These are phyloP conservation scores for Oceanites oceanicus DNA, from an alignment of 2,113 vertebrate species.

Conservation along the genomic window DNA sequence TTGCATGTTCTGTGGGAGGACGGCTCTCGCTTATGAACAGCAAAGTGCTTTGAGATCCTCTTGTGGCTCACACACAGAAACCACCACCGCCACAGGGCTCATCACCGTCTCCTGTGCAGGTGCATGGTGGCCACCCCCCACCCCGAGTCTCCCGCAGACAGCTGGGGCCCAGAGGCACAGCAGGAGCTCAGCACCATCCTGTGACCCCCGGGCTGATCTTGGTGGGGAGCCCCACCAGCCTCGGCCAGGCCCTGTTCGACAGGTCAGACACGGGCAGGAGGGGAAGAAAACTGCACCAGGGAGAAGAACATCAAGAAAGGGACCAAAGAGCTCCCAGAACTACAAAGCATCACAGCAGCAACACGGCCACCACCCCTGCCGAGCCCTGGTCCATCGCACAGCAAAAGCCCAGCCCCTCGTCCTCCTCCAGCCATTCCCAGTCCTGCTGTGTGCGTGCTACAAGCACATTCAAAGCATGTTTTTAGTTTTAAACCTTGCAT, in stretches of 20 bases:
- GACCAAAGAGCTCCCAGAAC: not conserved
- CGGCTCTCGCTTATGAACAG: not conserved
- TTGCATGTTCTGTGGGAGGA: not conserved
- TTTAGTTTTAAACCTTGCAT: not conserved
- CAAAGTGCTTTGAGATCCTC: not conserved
- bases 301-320: not conserved
- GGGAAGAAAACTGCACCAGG: not conserved
- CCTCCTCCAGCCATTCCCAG: not conserved
- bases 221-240: not conserved
- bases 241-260: no score
- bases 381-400: not conserved
- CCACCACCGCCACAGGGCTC: not conserved
- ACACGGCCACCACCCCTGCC: not conserved
- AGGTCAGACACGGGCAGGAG: not conserved
- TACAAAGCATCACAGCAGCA: not conserved
- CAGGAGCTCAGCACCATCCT: not conserved
- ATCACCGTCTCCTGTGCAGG: not conserved
- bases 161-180: not conserved
- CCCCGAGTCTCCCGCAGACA: not conserved
- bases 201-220: fast-evolving
- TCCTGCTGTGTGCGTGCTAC: not conserved
- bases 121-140: fast-evolving
- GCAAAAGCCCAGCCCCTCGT: not conserved
- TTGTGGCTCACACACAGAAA: not conserved
- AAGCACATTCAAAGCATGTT: not conserved